Base-by-base conservation (phyloP, 2,888 invertebrate species). In the Rotaria socialis region DNA sequence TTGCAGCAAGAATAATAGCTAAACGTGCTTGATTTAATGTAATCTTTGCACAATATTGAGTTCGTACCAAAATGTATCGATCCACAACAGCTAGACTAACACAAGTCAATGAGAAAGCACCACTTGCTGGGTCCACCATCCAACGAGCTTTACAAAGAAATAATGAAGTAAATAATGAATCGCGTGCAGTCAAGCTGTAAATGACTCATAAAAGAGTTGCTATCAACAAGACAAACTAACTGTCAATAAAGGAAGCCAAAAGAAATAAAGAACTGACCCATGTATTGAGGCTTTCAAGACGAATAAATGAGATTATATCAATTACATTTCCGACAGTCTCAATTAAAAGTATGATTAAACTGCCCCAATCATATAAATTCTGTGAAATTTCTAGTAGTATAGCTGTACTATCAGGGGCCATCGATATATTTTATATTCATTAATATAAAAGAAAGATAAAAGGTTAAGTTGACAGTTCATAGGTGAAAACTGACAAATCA, bases 1-100 rank as follows among this genome's bases (percentile, higher is more conserved):
- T 58, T n/a, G 58, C 58, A 2, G 58, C 58, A 5, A n/a, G 11
- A 11, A 58, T n/a, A 2, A 58, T 58, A 58, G 24, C 8, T n/a
- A n/a, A n/a, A 58, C 58, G 58, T n/a, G 58, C 58, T 58, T 58
- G 58, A n/a, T n/a, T 58, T 7, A 58, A 58, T 58, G 58, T 58
- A 11, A 58, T 58, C 11, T 58, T n/a, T 27, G 58, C n/a, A 5
- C 11, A n/a, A 58, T 58, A 27, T 58, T 58, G 58, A 8, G n/a
- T 27, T 10, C 58, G 58, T 58, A 24, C 4, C 8, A 58, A 10
- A 58, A 58, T 58, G n/a, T 58, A 58, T 58, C 58, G 58, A 58
- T 58, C 58, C 3, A 27, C n/a, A 58, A 8, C 58, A 0, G 58
- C 58, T n/a, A 58, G n/a, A 11, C 58, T 58, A 11, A 58, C 58